Evolutionary conservation across 2,888 invertebrate species (phyloP).

Genomic region (Drosophila diplacantha): DNA sequence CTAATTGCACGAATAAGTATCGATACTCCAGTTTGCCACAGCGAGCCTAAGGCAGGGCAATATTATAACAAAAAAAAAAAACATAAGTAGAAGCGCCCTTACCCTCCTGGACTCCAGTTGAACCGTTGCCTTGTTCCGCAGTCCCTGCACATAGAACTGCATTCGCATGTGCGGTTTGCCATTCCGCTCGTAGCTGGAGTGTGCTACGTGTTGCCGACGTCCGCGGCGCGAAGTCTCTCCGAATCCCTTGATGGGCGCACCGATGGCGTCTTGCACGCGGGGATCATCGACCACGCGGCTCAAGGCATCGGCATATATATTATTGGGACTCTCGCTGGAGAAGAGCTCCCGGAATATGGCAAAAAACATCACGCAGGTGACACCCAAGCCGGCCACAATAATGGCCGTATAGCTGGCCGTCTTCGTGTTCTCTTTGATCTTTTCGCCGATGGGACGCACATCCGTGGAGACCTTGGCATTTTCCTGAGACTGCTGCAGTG

Average conservation of each 20-base stretch:
- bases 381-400: slow-evolving; percentile 87
- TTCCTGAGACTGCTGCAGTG: slow-evolving; percentile 51
- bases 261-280: slow-evolving; percentile 88
- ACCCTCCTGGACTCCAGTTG: slow-evolving; percentile 92
- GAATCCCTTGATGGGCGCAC: slow-evolving; percentile 92
- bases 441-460: slow-evolving; percentile 84
- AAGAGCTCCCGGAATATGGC: slow-evolving; percentile 91
- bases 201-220: slow-evolving; percentile 89
- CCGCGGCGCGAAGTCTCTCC: slow-evolving; percentile 92
- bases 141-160: slow-evolving; percentile 93
- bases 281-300: slow-evolving; percentile 87
- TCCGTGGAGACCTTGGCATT: slow-evolving; percentile 76
- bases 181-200: slow-evolving; percentile 85
- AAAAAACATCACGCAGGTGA: slow-evolving; percentile 90
- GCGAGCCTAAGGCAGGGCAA: slow-evolving; percentile 82
- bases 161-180: slow-evolving; percentile 90
- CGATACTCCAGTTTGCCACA: slow-evolving; percentile 87
- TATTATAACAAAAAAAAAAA: not conserved
- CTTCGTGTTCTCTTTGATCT: slow-evolving; percentile 93
- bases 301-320: slow-evolving; percentile 88
- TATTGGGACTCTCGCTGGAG: slow-evolving; percentile 91
- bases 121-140: slow-evolving; percentile 88
- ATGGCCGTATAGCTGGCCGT: slow-evolving; percentile 91
- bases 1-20: slow-evolving; percentile 89
- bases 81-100: not conserved